Evolutionary conservation across 2,888 invertebrate species (phyloP), one percentile per base, ranked within the genome.

Genomic region (Drosophila kambysellisi): DNA sequence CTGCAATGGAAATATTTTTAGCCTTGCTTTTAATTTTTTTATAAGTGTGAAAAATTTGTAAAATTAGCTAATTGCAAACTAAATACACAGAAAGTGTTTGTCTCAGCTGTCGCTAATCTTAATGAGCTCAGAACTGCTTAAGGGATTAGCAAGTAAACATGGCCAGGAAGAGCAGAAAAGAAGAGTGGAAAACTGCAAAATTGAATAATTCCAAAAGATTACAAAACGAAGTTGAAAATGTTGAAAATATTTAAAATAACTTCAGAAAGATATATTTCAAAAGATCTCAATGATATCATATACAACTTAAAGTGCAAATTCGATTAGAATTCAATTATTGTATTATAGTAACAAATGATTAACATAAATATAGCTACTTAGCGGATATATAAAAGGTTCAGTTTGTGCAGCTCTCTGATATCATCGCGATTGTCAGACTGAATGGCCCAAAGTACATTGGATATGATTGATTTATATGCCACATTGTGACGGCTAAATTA

Each of bases 401-500:
- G 8, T 15, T 32, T 15, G 15, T 12, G 4, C 11, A 20, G 25
- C 12, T 32, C 52, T 43, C 29, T 30, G 70, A 82, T 63, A 57
- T 63, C 62, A 74, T 67, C 53, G 57, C 61, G 39, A 63, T 72
- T 57, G 58, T 37, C 70, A 43, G 5, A 3, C 35, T n/a, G 51
- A 57, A 41, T 68, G 73, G 73, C 63, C 59, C 67, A 33, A 59
- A 64, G 71, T 72, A 48, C 46, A 57, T 74, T 71, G 58, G 50
- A 60, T 76, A 61, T 70, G 61, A 77, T 76, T 83, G 89, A 88
- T 83, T 83, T 86, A 86, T 74, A 59, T 59, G 57, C 58, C 48
- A 52, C 58, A 71, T 59, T 70, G 52, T 48, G 76, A 71, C 59
- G 62, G 75, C 61, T 54, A 62, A 69, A 70, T 74, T 72, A 73